Percentiles rank a stretch among this genome's conserved stretches.
phyloP scores from a whole-genome alignment of 2,888 invertebrate genomes.

The Eubasilissa splendida region DNA sequence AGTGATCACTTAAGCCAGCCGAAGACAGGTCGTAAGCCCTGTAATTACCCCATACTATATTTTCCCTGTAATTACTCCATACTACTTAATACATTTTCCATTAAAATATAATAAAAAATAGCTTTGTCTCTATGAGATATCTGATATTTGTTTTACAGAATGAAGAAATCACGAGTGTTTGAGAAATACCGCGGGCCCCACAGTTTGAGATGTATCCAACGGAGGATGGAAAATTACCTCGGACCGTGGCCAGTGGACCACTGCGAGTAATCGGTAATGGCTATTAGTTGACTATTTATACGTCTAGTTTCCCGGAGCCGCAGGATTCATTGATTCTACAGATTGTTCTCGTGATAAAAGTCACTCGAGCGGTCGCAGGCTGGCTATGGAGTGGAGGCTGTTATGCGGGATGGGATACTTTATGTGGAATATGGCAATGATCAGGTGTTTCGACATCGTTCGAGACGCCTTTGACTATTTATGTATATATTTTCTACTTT shows the following conservation, averaged over 20 bases:
- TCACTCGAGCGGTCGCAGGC: constrained; percentile 27
- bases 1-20: too few relatives aligned
- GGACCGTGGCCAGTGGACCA: constrained; percentile 12
- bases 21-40: too few relatives aligned
- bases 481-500: background rate
- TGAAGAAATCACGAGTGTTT: too few relatives aligned
- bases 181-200: too few relatives aligned
- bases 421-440: constrained; percentile 23
- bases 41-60: too few relatives aligned
- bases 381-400: background rate
- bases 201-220: too few relatives aligned
- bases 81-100: too few relatives aligned
- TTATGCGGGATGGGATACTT: constrained; percentile 24
- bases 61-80: too few relatives aligned
- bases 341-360: constrained; percentile 23
- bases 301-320: constrained; percentile 9
- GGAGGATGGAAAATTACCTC: background rate
- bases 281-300: background rate
- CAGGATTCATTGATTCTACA: constrained; percentile 32
- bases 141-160: too few relatives aligned
- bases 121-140: too few relatives aligned
- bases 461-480: background rate
- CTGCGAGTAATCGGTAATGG: constrained; percentile 2
- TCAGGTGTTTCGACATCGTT: constrained; percentile 30
- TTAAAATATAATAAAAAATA: too few relatives aligned